Conservation (phyloP, 2,113 vertebrate genomes). For the Lamprotornis superbus region DNA sequence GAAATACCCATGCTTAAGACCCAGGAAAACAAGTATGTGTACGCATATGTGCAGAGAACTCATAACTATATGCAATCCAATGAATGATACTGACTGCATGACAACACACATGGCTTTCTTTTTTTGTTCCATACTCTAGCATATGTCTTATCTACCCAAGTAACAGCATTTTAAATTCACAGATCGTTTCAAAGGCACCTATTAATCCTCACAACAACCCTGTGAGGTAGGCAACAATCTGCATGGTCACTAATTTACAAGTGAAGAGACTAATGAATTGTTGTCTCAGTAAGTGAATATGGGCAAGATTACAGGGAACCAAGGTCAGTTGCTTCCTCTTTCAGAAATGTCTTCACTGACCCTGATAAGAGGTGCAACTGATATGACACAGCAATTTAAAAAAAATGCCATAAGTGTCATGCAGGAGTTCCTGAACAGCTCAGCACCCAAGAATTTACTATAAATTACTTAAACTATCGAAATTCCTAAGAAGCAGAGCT, state of each 20-base stretch:
- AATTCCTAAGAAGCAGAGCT: slow-evolving; percentile 37
- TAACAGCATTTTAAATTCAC: background rate
- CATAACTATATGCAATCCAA: background rate
- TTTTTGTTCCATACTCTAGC: background rate
- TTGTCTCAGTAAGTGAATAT: background rate
- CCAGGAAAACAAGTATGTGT: background rate
- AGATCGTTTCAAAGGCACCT: background rate
- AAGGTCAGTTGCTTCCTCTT: background rate
- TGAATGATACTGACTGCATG: background rate
- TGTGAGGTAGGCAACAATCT: background rate
- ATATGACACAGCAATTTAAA: background rate
- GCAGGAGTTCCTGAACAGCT: slow-evolving; percentile 32
- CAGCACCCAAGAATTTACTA: background rate
- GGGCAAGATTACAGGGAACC: background rate
- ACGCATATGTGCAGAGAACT: background rate
- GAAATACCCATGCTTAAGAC: background rate
- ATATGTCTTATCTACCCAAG: background rate
- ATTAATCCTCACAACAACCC: background rate
- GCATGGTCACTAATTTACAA: background rate
- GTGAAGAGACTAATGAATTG: background rate
- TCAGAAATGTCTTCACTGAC: background rate
- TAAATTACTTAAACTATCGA: background rate
- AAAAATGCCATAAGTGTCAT: slow-evolving; percentile 28
- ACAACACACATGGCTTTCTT: background rate
- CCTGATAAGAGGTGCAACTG: background rate